A percentile compares a stretch with the other conserved stretches of the same genome.
phyloP scores from a whole-genome alignment of 1,140 invertebrate species.

The Phocides pigmalion region DNA sequence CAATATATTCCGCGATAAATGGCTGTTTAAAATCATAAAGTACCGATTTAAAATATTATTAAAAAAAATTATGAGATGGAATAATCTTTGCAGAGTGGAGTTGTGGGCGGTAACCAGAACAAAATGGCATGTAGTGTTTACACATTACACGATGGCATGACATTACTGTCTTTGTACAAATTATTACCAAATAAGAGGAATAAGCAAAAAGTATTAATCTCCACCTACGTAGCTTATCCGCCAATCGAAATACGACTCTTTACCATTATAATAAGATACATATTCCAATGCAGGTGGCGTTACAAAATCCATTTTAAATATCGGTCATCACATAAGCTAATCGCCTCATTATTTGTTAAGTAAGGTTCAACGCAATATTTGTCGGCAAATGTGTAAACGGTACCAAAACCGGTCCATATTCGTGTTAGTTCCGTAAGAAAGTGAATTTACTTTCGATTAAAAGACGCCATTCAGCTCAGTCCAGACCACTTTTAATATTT shows the following conservation, averaged over 20 bases:
- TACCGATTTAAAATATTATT: too few relatives aligned
- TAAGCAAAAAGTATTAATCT: slow-evolving; percentile 19
- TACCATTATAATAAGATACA: not conserved
- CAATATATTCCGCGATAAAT: too few relatives aligned
- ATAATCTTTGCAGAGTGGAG: too few relatives aligned
- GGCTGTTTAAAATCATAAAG: too few relatives aligned
- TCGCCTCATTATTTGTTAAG: slow-evolving; percentile 27
- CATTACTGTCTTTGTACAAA: not conserved
- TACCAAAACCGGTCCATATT: not conserved
- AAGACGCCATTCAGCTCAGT: not conserved
- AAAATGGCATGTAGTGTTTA: not conserved
- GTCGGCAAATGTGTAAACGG: slow-evolving; percentile 1
- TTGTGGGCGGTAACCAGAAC: too few relatives aligned
- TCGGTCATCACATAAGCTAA: slow-evolving; percentile 22
- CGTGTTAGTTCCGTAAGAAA: not conserved
- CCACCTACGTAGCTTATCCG: slow-evolving; percentile 11
- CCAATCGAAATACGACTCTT: slow-evolving; percentile 15
- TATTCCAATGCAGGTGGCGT: slow-evolving; percentile 6
- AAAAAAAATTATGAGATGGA: too few relatives aligned
- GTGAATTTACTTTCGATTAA: slow-evolving; percentile 2
- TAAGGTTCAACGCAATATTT: slow-evolving; percentile 16
- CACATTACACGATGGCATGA: slow-evolving; percentile 4
- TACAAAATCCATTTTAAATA: slow-evolving; percentile 21
- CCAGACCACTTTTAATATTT: too few relatives aligned
- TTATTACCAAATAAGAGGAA: slow-evolving; percentile 20